Conservation (phyloP, 1,140 invertebrate genomes). For the Spodoptera frugiperda region DNA sequence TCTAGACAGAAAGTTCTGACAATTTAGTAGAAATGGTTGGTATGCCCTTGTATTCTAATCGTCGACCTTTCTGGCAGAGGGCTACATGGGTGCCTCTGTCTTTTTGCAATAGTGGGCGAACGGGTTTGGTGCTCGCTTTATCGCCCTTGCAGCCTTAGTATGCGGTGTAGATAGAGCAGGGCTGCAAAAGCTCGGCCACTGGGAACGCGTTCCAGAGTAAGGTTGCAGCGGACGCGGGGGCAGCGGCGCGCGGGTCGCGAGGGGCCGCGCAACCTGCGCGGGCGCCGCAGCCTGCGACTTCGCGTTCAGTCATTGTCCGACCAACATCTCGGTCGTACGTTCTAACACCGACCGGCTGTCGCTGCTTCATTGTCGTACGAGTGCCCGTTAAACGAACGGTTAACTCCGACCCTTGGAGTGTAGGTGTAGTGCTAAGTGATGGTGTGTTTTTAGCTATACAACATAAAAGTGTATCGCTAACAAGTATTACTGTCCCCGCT, state of each 20-base stretch:
- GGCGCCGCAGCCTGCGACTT: constrained; percentile 56
- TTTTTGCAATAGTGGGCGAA: constrained; percentile 51
- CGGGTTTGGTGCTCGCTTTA: constrained; percentile 55
- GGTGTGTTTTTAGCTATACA: constrained; percentile 84
- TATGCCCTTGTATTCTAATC: constrained; percentile 45
- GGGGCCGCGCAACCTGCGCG: constrained; percentile 70
- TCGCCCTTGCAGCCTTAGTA: constrained; percentile 73
- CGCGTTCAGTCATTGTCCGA: constrained; percentile 79
- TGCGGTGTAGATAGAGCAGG: constrained; percentile 67
- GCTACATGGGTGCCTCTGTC: constrained; percentile 35
- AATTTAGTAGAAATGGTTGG: constrained; percentile 15
- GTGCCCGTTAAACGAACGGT: constrained; percentile 74
- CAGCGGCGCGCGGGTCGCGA: constrained; percentile 52
- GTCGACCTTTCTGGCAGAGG: constrained; percentile 40
- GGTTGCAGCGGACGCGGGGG: constrained; percentile 54
- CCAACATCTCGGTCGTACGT: constrained; percentile 74
- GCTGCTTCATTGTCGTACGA: constrained; percentile 74
- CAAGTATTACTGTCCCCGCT: constrained; percentile 74
- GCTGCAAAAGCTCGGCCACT: constrained; percentile 73
- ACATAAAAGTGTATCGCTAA: constrained; percentile 80
- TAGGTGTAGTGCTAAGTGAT: constrained; percentile 81
- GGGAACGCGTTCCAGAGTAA: constrained; percentile 62
- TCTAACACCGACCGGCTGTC: constrained; percentile 67
- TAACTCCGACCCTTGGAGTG: constrained; percentile 73
- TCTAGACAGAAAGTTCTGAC: constrained; percentile 5